phyloP scores from a whole-genome alignment of 2,113 vertebrate species.

The Megalops atlanticus region DNA sequence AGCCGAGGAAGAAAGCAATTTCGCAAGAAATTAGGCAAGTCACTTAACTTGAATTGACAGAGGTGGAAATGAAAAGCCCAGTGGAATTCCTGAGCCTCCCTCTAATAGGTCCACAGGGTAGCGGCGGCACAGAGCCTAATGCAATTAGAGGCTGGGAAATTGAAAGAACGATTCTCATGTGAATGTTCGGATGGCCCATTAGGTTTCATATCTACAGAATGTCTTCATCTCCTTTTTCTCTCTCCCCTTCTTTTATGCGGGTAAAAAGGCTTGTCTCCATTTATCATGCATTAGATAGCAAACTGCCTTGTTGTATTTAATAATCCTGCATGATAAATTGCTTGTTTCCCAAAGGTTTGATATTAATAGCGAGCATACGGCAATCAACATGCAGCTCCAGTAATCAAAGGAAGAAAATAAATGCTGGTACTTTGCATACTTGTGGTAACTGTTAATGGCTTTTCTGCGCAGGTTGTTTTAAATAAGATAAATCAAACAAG shows the following conservation, averaged over 20 bases:
- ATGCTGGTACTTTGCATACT: slow-evolving; percentile 37
- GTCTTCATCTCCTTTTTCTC: slow-evolving; percentile 49
- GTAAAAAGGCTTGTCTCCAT: slow-evolving; percentile 18
- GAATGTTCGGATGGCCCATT: slow-evolving; percentile 55
- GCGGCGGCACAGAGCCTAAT: slow-evolving; percentile 52
- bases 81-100: slow-evolving; percentile 50
- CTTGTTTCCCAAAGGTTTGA: slow-evolving; percentile 41
- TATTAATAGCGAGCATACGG: slow-evolving; percentile 25
- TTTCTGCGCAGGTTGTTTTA: slow-evolving; percentile 9
- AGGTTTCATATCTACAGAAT: slow-evolving; percentile 59
- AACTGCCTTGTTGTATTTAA: slow-evolving; percentile 36
- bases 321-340: slow-evolving; percentile 48
- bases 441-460: not conserved
- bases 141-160: slow-evolving; percentile 65
- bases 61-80: slow-evolving; percentile 37
- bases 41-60: slow-evolving; percentile 30
- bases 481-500: slow-evolving; percentile 22
- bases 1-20: slow-evolving; percentile 23
- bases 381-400: slow-evolving; percentile 15
- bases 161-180: slow-evolving; percentile 66
- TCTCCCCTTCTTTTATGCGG: slow-evolving; percentile 2
- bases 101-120: slow-evolving; percentile 56
- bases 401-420: slow-evolving; percentile 39
- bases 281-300: slow-evolving; percentile 32
- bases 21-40: slow-evolving; percentile 31